phyloP scores from a whole-genome alignment of 2,113 vertebrate genomes.

The Ammodytes marinus region DNA sequence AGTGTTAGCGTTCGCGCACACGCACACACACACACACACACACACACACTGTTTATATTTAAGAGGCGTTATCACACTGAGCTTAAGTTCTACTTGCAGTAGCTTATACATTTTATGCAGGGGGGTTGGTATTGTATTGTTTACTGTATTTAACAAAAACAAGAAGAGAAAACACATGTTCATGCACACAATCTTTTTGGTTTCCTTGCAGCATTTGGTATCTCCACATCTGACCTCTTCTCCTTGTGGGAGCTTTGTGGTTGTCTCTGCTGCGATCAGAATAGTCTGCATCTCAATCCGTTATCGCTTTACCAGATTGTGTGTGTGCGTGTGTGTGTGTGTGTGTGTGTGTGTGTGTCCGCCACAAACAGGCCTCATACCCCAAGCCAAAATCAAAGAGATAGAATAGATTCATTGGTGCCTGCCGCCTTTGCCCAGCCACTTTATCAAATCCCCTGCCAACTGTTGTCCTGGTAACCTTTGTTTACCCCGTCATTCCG shows the following conservation, averaged over 20 bases:
- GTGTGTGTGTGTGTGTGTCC: neutral
- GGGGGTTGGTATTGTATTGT: neutral
- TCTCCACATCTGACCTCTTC: slow-evolving; percentile 12
- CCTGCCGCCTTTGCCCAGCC: neutral
- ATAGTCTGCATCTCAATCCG: slow-evolving; percentile 40
- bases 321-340: slow-evolving; percentile 7
- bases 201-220: slow-evolving; percentile 8
- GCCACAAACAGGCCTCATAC: slow-evolving; percentile 16
- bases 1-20: too few relatives aligned
- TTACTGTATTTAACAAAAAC: neutral
- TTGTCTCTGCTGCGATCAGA: slow-evolving; percentile 41
- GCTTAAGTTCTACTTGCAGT: neutral
- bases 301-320: slow-evolving; percentile 35
- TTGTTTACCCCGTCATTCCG: slow-evolving; percentile 65
- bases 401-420: slow-evolving; percentile 30
- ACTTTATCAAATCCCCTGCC: slow-evolving; percentile 27
- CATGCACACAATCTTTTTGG: neutral
- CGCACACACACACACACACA: slow-evolving; percentile 21
- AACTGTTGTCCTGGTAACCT: slow-evolving; percentile 73
- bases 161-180: neutral
- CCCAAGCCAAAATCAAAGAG: slow-evolving; percentile 15
- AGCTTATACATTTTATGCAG: slow-evolving; percentile 16
- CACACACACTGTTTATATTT: slow-evolving; percentile 27
- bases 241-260: neutral
- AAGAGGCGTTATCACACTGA: slow-evolving; percentile 24